Evolutionary conservation across 2,797 vertebrate genomes (phyloP), one percentile per base, ranked within the genome.

Genomic region (Sebastiscus tertius): DNA sequence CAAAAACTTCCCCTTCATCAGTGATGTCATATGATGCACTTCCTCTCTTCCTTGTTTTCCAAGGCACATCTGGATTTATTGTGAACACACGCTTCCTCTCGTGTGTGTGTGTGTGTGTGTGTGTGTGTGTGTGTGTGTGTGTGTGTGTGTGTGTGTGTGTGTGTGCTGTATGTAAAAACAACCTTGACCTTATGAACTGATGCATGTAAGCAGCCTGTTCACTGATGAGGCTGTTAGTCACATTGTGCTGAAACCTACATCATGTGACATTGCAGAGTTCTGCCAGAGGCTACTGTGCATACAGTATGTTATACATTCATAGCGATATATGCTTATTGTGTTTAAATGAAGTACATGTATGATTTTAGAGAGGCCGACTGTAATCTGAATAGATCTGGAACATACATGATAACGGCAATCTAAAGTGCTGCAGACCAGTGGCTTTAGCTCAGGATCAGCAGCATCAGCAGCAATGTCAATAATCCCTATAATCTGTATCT

Each of bases 41-140:
- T 95, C 91, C 90, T 91, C 34, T 69, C 79, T 72, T 71, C 83
- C 73, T 80, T 83, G 83, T 90, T 92, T 88, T 81, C 67, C 75
- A 67, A 29, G 2, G 24, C 67, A 79, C 87, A 88, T 88, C 90
- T 91, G 90, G 78, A 65, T 78, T 88, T 87, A 89, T 92, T 90
- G 76, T 88, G 81, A 89, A 85, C 62, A 75, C 66, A 78, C 66
- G 75, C 88, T 90, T 93, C 92, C 92, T 88, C 61, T 77, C n/a
- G 4, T 42, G 31, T 69, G 60, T 12, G 2, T 77, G 63, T 79
- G 64, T 60, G n/a, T 22, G 36, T 18, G 4, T 65, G 33, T 33
- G n/a, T 42, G 33, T 42, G n/a, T 67, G n/a, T 26, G 16, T 58
- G 46, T 56, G 5, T 20, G 22, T 68, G 54, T 34, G 12, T 39